Base-by-base conservation (phyloP, 2,113 vertebrate genomes). In the Nothobranchius kuhntae region DNA sequence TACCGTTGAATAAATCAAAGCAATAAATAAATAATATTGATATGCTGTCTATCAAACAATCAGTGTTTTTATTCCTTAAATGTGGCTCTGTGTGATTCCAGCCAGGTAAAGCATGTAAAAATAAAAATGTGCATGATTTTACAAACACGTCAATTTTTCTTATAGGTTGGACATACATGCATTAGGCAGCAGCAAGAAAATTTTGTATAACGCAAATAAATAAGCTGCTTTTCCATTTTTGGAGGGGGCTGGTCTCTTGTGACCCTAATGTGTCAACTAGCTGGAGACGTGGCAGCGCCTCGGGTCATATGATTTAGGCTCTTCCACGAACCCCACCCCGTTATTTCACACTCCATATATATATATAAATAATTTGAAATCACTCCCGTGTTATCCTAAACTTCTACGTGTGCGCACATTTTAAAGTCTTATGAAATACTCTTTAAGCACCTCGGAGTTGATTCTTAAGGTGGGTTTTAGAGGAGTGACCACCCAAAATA, bases 251-350 rank as follows among this genome's bases (percentile, higher is more conserved):
- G n/a, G 3, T 73, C 50, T 71, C 52, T 38, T 14, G 7, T 65
- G 76, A 78, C 73, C 82, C 80, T 76, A 47, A 64, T 61, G 59
- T 73, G 68, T 86, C 83, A 82, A 73, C 73, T 36, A 79, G 71
- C 78, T 89, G 88, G 83, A 88, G 87, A 91, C 89, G 89, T 91
- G 89, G 88, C 89, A 91, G 81, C 78, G 78, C 83, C 87, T 83
- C 78, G 61, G 81, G 88, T 89, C 88, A 86, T 87, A 89, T 88
- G 87, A 89, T 83, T 81, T 36, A 21, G 69, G 51, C 75, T 73
- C 73, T 44, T 42, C 47, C 58, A 50, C 47, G 68, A 86, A 89
- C 89, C 85, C 89, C 88, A 84, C 87, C 88, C 87, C 80, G 67
- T 35, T 65, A 21, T 50, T 73, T 60, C 40, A n/a, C 55, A 51